A percentile compares a stretch with the other conserved stretches of the same genome.
These are phyloP conservation scores for Bryconaethiops microstoma DNA, from an alignment of 2,797 vertebrate species.

Conservation along the genomic window DNA sequence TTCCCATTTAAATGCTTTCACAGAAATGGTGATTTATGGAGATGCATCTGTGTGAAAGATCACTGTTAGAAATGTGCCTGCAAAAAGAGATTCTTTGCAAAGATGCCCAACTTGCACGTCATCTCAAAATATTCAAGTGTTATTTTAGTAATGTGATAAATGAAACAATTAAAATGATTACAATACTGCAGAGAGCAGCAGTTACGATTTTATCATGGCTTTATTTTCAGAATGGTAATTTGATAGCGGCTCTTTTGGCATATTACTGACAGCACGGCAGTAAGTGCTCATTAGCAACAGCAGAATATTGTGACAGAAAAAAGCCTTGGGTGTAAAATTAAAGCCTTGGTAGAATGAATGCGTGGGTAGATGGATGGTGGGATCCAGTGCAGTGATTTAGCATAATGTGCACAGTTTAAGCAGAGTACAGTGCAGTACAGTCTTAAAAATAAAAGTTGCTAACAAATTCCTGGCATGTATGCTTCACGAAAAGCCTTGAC, in stretches of 20 bases:
- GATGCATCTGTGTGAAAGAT: slow-evolving; percentile 34
- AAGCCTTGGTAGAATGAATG: not conserved
- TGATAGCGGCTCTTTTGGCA: not conserved
- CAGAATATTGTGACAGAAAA: slow-evolving; percentile 3
- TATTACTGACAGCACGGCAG: not conserved
- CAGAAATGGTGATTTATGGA: slow-evolving; percentile 9
- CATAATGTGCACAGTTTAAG: not conserved
- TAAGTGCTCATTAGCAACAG: slow-evolving; percentile 1
- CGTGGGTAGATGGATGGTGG: not conserved
- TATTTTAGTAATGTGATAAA: not conserved
- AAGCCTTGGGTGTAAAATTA: not conserved
- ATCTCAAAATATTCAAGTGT: not conserved
- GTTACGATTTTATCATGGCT: slow-evolving; percentile 1
- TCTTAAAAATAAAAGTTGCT: not conserved
- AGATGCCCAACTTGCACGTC: slow-evolving; percentile 1
- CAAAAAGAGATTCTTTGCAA: not conserved
- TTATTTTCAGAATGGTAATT: slow-evolving; percentile 23
- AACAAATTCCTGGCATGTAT: not conserved
- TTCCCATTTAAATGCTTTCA: not conserved
- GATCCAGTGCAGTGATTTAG: not conserved
- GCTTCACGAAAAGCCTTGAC: not conserved
- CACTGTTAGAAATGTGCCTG: not conserved
- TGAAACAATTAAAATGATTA: slow-evolving; percentile 11
- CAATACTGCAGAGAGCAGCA: not conserved
- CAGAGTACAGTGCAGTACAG: not conserved